Base-by-base conservation (phyloP, 2,888 invertebrate species). In the Dolichomitus sp. region DNA sequence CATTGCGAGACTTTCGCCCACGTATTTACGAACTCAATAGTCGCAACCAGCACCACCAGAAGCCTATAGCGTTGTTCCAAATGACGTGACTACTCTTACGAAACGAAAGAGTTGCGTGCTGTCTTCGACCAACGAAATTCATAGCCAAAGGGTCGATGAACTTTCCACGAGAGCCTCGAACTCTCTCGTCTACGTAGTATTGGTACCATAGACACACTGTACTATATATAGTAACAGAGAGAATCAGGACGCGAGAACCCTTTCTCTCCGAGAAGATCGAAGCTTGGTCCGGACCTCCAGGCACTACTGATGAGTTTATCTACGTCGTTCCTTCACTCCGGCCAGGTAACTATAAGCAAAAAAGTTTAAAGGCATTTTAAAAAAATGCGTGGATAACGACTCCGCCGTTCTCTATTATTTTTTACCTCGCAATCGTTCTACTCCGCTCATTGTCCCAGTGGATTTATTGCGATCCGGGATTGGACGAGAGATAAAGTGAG, bases 61-160 rank as follows among this genome's bases (percentile, higher is more conserved):
- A 19, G 7, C 37, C 7, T 30, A 33, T 45, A 23, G 69, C 50
- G n/a, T 69, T 72, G 77, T 68, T 65, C 83, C 72, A 50, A 81
- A 77, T 79, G 79, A 82, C 72, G 81, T 85, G 85, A 59, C 69
- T 50, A 33, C 50, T 74, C 27, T 84, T 81, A 79, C 78, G 79
- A 84, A 84, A 84, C 45, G 40, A 65, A 65, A 5, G 73, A 81
- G 77, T 63, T 33, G 54, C 17, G 63, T 27, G 72, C 66, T 66
- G 86, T 27, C 61, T 17, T 33, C 85, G 84, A 84, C 80, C 63
- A 85, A 86, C 85, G 88, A 85, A 90, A 89, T 86, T 83, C 81
- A 78, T 72, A 76, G 66, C 37, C 72, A 14, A 14, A 59, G 68
- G 83, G 88, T 89, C 88, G 84, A 89, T 81, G 89, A 90, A 90